Evolutionary conservation across 1,140 invertebrate genomes (phyloP).

Genomic region (Stratiolaelaps scimitus): DNA sequence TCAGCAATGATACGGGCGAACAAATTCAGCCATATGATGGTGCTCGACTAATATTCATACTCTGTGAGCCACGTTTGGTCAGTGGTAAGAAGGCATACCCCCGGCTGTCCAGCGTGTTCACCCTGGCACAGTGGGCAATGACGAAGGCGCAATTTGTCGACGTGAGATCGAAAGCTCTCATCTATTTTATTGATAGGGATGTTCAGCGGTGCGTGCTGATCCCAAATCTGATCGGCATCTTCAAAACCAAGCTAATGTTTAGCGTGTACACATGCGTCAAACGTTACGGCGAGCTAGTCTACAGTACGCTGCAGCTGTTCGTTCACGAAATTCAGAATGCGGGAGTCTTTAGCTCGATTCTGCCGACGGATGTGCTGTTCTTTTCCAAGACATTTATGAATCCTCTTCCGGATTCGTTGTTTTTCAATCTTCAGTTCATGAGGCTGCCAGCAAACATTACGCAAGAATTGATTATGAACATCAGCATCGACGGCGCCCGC

Average conservation of each 20-base stretch:
- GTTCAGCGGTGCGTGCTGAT: background rate
- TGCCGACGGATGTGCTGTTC: background rate
- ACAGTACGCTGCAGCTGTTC: background rate
- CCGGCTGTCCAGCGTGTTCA: background rate
- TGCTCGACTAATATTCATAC: background rate
- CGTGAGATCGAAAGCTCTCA: background rate
- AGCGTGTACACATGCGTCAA: background rate
- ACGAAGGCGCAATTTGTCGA: constrained; percentile 1
- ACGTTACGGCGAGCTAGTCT: background rate
- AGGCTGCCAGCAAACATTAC: background rate
- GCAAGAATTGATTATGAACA: background rate
- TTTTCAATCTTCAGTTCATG: background rate
- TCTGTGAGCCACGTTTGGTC: background rate
- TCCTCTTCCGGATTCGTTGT: background rate
- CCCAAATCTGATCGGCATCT: background rate
- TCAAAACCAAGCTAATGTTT: background rate
- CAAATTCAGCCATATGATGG: background rate
- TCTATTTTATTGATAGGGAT: background rate
- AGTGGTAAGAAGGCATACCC: background rate
- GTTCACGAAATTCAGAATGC: background rate
- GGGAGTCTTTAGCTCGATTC: background rate
- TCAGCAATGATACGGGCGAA: background rate
- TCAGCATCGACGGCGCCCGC: background rate
- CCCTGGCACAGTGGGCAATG: background rate
- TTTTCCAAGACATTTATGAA: constrained; percentile 1